Evolutionary conservation across 2,888 invertebrate species (phyloP), one percentile per base, ranked within the genome.

Genomic region (Acanthopleura granulata): DNA sequence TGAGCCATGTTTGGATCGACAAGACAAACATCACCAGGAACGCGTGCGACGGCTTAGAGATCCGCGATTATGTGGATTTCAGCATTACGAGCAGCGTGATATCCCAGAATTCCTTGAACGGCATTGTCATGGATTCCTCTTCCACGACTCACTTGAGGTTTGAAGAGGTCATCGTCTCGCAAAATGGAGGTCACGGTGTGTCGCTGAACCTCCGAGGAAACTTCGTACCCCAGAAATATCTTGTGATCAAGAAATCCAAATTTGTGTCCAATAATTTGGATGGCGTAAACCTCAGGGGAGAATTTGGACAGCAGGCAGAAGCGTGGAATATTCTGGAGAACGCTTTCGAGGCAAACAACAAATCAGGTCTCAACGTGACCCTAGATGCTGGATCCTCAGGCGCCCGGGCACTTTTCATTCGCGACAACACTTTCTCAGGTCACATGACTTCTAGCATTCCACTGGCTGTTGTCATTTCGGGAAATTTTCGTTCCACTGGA

Each of bases 281-380:
- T 25, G 66, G 66, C 6, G 29, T 66, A 1, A 66, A 66, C 29
- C 29, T 66, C 22, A 66, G 25, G 25, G 66, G 66, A 27, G 25
- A 66, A 27, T 66, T 66, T 27, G 66, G 66, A 66, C 22, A 27
- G 29, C 22, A 66, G 16, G 66, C 66, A 22, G 66, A 66, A 25
- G 25, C 25, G 3, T 66, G 66, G 66, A 66, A 66, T 27, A 66
- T 66, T 16, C 25, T 18, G 25, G 29, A 66, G 25, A 66, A 66
- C 29, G 3, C 16, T 1, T 66, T 66, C 25, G 22, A 27, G 25
- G 6, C 66, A 6, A 66, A 66, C 29, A 66, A 66, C 29, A 66
- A 66, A 22, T 66, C 66, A 6, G 66, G 66, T 6, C 29, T 66
- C 15, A 66, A 27, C 25, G 25, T 66, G 15, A 66, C 4, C 16